Base-by-base conservation (phyloP, 2,888 invertebrate species). In the Cistogaster globosa region DNA sequence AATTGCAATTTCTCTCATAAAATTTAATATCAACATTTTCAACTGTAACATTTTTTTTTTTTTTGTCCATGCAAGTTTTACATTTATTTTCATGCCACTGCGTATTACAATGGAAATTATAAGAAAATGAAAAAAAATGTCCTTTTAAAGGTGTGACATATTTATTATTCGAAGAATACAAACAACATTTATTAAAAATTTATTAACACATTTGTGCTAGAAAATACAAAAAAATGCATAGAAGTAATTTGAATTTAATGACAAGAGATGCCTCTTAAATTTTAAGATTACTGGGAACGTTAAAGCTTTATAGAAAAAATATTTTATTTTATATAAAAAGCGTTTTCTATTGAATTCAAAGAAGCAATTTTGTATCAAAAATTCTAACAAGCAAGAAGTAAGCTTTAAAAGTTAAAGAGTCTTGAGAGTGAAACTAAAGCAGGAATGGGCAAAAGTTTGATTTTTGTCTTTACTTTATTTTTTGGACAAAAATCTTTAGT, bases 1-100 rank as follows among this genome's bases (percentile, higher is more conserved):
- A 84, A 81, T 81, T 81, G 72, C 77, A 77, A 81, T 84, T 32
- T 53, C 53, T 38, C 74, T 60, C 67, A 65, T 72, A 81, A 81
- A 78, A 84, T 81, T 78, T 78, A 84, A 81, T 84, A 63, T 78
- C 81, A 63, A 42, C 65, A 78, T 68, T 82, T 78, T 78, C 75
- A 71, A 74, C 58, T 65, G 69, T 57, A 63, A 42, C 36, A 60
- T 18, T 60, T 62, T 26, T 18, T 12, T 62, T 12, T 69, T 42
- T 18, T 16, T 0, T 32, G 32, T 32, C 6, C 32, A 32, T 32
- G 32, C 32, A 32, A 32, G 32, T 32, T 32, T 38, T 38, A 48
- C 71, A 67, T 71, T 77, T 42, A 9, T 71, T 65, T 76, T 71
- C 71, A 76, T 76, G 63, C 51, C 32, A 2, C 69, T 71, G 20